Evolutionary conservation across 2,797 vertebrate species (phyloP), one percentile per base, ranked within the genome.

Genomic region (Macropus fuliginosus): DNA sequence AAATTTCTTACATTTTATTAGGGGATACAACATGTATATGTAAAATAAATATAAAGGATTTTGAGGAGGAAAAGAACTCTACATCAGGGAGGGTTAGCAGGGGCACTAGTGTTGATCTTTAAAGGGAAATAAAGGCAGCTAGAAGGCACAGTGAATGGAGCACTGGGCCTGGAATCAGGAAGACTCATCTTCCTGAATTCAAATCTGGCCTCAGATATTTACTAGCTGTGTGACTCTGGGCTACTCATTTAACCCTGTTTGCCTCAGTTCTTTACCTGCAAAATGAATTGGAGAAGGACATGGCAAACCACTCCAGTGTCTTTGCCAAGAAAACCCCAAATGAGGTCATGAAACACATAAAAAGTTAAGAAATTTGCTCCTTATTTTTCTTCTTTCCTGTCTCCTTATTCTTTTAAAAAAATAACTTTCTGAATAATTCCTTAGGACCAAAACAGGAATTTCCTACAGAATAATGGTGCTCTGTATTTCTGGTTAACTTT

Each of bases 361-460:
- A 90, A 12, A 74, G 40, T 16, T 3, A 54, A 52, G 56, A 54
- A 56, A 28, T 27, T 89, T 54, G 93, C 55, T 56, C 5, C 1
- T 34, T 55, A 6, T 62, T 91, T 92, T 90, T 16, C 21, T 87
- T 12, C 16, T 90, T 91, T 94, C 24, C 55, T 57, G 14, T 91
- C 16, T 94, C 18, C 28, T 59, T 40, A n/a, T 62, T 92, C 56
- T 92, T 91, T 94, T 95, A 89, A 10, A 74, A 74, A 74, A 59
- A 59, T 13, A 95, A 87, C 11, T 54, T 87, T 14, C 56, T 46
- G n/a, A 74, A 74, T 94, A 46, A 81, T 93, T 95, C 28, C 62
- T 91, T 4, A 56, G 34, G 52, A 46, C 40, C 18, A 90, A 96
- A 92, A 95, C 92, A 93, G 31, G 16, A 93, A 94, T 90, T 74